Conservation (phyloP, 1,140 invertebrate species). For the Vanessa tameamea region DNA sequence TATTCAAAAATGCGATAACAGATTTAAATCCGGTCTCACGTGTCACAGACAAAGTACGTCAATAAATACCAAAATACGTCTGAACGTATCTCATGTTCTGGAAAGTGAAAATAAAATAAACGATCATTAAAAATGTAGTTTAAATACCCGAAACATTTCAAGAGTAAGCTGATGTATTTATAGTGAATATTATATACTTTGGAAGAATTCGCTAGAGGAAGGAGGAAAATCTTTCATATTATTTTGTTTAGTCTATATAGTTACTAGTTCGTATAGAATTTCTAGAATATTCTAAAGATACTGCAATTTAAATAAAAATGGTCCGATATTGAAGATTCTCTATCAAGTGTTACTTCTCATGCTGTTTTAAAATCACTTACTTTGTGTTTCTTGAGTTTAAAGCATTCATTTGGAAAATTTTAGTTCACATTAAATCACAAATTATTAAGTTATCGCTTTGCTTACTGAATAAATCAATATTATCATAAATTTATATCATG, state of each 20-base stretch:
- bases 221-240: neutral
- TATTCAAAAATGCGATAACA: conserved; percentile 7
- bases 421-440: too few species aligned
- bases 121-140: neutral
- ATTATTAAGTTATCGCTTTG: too few species aligned
- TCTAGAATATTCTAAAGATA: neutral
- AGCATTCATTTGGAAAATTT: too few species aligned
- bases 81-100: neutral
- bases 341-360: too few species aligned
- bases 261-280: neutral
- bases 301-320: too few species aligned
- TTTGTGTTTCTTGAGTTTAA: too few species aligned
- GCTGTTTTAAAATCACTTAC: too few species aligned
- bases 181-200: neutral
- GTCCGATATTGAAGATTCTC: too few species aligned
- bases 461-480: too few species aligned
- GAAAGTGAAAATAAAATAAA: neutral
- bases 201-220: neutral
- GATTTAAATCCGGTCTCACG: neutral
- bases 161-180: neutral
- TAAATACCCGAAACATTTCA: neutral
- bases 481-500: too few species aligned
- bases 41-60: conserved; percentile 1
- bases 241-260: neutral
- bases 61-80: neutral